These are phyloP conservation scores for Caerostris extrusa DNA, from an alignment of 1,140 invertebrate species.

Conservation along the genomic window DNA sequence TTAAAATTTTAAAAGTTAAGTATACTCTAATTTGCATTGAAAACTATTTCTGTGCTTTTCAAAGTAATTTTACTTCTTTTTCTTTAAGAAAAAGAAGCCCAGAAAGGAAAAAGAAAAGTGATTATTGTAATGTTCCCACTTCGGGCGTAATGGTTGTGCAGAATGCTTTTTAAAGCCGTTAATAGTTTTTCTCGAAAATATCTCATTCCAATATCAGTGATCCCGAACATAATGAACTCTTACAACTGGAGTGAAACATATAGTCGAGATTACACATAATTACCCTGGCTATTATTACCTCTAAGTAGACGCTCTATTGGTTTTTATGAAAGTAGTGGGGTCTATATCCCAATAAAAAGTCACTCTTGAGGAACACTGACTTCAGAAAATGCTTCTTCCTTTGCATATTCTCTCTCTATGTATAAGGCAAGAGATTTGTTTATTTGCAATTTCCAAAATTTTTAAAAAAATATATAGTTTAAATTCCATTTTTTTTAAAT, in stretches of 20 bases:
- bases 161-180: background rate
- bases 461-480: no score
- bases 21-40: no score
- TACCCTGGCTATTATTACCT: background rate
- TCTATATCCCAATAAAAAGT: background rate
- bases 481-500: no score
- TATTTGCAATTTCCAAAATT: no score
- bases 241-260: slow-evolving; percentile 16
- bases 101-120: background rate
- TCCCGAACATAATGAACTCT: slow-evolving; percentile 8
- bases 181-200: background rate
- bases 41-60: no score
- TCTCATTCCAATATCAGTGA: slow-evolving; percentile 1
- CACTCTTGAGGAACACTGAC: no score
- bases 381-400: no score
- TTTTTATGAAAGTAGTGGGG: background rate
- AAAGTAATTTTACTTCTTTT: no score
- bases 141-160: background rate
- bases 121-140: background rate
- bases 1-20: background rate
- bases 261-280: slow-evolving; percentile 9
- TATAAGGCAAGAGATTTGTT: no score
- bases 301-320: background rate
- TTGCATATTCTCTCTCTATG: no score
- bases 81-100: no score